phyloP scores from a whole-genome alignment of 2,797 vertebrate genomes.

The Sciurus vulgaris region DNA sequence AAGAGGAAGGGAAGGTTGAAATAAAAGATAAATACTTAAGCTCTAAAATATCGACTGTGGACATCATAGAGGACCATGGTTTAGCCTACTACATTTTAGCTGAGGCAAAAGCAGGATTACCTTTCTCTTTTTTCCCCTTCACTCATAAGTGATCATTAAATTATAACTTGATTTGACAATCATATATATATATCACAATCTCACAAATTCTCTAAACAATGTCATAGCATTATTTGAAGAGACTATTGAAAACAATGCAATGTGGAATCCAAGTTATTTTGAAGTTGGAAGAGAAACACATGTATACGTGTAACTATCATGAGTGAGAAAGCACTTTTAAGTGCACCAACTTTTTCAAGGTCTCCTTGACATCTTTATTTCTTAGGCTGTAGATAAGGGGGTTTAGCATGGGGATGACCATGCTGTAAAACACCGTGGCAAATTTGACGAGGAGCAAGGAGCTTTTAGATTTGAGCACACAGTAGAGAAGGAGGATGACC shows the following conservation, averaged over 20 bases:
- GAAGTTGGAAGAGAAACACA: not conserved
- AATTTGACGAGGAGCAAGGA: not conserved
- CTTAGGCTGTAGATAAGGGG: not conserved
- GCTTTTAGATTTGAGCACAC: not conserved
- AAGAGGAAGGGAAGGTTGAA: too few species aligned
- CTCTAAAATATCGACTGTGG: too few species aligned
- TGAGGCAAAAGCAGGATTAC: not conserved
- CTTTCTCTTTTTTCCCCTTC: not conserved
- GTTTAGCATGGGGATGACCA: not conserved
- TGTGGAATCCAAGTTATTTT: too few species aligned
- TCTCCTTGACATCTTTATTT: not conserved
- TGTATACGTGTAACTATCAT: not conserved
- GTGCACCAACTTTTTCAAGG: not conserved
- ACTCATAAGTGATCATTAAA: not conserved
- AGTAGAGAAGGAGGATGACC: constrained; percentile 30
- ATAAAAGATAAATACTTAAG: too few species aligned
- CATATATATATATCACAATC: not conserved
- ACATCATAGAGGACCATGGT: too few species aligned
- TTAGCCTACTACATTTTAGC: too few species aligned
- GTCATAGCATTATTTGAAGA: not conserved
- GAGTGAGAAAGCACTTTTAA: not conserved
- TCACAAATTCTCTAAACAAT: not conserved
- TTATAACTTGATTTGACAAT: not conserved
- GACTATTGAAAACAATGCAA: not conserved
- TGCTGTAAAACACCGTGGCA: not conserved